Conservation (phyloP, 1,140 invertebrate species). For the Lutraria rhynchaena region DNA sequence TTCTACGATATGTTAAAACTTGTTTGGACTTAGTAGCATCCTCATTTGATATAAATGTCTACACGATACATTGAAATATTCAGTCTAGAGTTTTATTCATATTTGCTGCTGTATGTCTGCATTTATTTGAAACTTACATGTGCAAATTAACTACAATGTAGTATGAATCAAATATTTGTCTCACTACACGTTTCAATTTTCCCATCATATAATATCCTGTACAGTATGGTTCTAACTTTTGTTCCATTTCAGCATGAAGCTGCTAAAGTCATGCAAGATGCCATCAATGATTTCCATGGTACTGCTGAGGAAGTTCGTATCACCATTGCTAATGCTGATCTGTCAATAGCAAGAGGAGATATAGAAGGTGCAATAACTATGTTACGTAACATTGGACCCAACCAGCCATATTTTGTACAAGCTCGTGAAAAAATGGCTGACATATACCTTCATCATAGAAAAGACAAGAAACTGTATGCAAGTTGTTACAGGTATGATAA, state of each 20-base stretch:
- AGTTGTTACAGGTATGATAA: conserved; percentile 84
- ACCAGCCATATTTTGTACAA: conserved; percentile 92
- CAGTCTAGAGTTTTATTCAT: no score
- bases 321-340: conserved; percentile 91
- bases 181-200: no score
- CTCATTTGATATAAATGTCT: no score
- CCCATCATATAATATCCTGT: neutral
- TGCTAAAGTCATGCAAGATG: conserved; percentile 90
- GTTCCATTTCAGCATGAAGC: conserved; percentile 87
- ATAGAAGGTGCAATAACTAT: conserved; percentile 91
- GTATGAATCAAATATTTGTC: no score
- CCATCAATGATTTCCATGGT: conserved; percentile 89
- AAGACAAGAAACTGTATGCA: conserved; percentile 88
- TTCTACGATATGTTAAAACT: no score
- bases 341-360: conserved; percentile 91
- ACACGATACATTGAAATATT: no score
- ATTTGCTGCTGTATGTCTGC: no score
- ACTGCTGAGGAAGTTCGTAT: conserved; percentile 93
- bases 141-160: no score
- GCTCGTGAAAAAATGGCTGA: conserved; percentile 95
- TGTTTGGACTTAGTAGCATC: no score
- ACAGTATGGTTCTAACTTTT: neutral
- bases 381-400: conserved; percentile 89
- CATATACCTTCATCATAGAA: conserved; percentile 93
- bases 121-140: no score